Percentiles rank a stretch among this genome's conserved stretches.
These are phyloP conservation scores for Cerastoderma edule DNA, from an alignment of 2,888 invertebrate genomes.

Conservation along the genomic window DNA sequence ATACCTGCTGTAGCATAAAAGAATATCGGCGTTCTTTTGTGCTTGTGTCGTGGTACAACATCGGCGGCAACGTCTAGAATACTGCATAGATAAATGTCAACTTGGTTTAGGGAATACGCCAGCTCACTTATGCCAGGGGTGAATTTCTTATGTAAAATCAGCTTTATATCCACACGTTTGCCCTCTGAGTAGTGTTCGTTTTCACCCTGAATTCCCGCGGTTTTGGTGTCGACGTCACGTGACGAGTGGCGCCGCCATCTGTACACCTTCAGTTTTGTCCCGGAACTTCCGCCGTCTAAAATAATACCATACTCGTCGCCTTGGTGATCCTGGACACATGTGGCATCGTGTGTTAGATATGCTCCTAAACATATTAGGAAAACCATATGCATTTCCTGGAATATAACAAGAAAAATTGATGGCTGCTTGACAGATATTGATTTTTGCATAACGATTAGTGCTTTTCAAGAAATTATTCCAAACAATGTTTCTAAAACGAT, in stretches of 20 bases:
- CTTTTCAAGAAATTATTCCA: no score
- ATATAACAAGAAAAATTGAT: neutral
- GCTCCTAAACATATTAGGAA: slow-evolving; percentile 57
- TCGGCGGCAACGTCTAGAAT: slow-evolving; percentile 71
- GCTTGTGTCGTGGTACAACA: slow-evolving; percentile 74
- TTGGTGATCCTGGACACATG: slow-evolving; percentile 19
- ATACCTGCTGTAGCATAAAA: slow-evolving; percentile 85
- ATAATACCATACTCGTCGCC: slow-evolving; percentile 83
- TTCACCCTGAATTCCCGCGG: neutral
- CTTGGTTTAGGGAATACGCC: slow-evolving; percentile 42
- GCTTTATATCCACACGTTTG: slow-evolving; percentile 24
- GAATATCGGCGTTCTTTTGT: slow-evolving; percentile 83
- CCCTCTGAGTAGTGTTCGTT: neutral
- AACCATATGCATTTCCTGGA: slow-evolving; percentile 65
- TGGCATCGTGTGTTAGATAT: slow-evolving; percentile 36
- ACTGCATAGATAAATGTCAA: slow-evolving; percentile 74
- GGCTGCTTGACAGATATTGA: neutral
- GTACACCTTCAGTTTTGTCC: slow-evolving; percentile 85
- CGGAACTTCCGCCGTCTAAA: slow-evolving; percentile 85
- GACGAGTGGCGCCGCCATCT: slow-evolving; percentile 76
- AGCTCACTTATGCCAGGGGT: slow-evolving; percentile 67
- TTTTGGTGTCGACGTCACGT: slow-evolving; percentile 34
- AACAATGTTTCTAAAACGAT: no score
- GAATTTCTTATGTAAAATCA: slow-evolving; percentile 62
- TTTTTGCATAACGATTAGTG: no score